Evolutionary conservation across 30 jellyfish, hydroid and myxozoan genomes (phyloP).

Genomic region (Haliclystus octoradiatus): DNA sequence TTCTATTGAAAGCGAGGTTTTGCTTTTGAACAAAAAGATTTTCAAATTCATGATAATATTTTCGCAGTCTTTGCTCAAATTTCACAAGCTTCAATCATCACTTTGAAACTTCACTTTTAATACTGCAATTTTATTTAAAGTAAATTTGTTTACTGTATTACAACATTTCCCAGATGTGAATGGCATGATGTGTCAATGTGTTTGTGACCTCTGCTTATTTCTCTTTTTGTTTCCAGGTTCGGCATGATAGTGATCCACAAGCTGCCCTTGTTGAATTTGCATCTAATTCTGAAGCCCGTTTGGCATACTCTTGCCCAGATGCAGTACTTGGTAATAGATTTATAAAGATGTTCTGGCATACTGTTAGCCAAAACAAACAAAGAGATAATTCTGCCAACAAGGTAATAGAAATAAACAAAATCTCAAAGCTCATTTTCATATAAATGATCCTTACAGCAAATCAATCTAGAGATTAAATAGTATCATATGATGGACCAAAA

Average conservation of each 20-base stretch:
- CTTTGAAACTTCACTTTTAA: background rate
- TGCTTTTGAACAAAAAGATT: no score
- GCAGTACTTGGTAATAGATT: conserved; percentile 99
- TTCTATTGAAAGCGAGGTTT: no score
- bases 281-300: conserved; percentile 65
- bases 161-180: background rate
- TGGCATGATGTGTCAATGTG: background rate
- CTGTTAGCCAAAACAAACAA: conserved; percentile 32
- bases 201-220: no score
- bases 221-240: conserved; percentile 26
- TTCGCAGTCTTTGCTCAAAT: no score
- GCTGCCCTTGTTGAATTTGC: conserved; percentile 91
- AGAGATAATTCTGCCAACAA: no score
- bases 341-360: conserved; percentile 94
- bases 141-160: background rate
- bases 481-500: no score
- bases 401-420: no score
- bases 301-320: conserved; percentile 95
- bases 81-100: no score
- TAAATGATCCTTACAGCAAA: no score
- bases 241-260: conserved; percentile 79
- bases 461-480: no score
- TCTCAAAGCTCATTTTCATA: no score
- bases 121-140: background rate
- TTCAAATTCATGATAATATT: no score